Percentiles rank a stretch among this genome's conserved stretches.
phyloP scores from a whole-genome alignment of 2,113 vertebrate genomes.

The Bambusicola thoracicus region DNA sequence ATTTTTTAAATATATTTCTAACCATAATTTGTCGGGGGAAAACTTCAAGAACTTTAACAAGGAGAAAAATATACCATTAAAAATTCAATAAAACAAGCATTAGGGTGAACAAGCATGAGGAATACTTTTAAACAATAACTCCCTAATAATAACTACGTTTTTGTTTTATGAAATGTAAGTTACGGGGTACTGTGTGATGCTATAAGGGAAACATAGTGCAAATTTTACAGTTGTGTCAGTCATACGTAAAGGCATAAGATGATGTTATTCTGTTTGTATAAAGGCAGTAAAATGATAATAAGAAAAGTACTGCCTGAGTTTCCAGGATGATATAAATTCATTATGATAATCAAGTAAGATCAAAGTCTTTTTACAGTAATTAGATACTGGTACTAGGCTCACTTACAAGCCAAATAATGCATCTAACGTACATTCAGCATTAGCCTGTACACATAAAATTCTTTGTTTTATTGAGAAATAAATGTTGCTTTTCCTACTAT shows the following conservation, averaged over 20 bases:
- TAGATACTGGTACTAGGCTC: neutral
- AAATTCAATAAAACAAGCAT: neutral
- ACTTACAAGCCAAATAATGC: neutral
- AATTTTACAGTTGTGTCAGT: neutral
- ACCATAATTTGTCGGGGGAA: neutral
- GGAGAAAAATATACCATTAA: neutral
- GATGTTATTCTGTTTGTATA: neutral
- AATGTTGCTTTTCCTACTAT: neutral
- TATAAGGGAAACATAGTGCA: neutral
- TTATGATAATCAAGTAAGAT: neutral
- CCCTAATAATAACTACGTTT: too few relatives aligned
- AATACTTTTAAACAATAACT: neutral
- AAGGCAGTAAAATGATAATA: neutral
- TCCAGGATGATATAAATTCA: neutral
- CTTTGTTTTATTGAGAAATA: neutral
- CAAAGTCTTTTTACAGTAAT: neutral
- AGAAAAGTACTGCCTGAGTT: neutral
- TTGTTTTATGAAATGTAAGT: neutral
- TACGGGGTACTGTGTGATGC: neutral
- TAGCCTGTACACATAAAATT: neutral
- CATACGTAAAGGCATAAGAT: neutral
- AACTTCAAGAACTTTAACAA: neutral
- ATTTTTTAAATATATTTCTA: neutral
- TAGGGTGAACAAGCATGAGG: neutral
- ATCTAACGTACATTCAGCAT: neutral